These are phyloP conservation scores for Corythoichthys intestinalis DNA, from an alignment of 2,113 vertebrate genomes.

Conservation along the genomic window DNA sequence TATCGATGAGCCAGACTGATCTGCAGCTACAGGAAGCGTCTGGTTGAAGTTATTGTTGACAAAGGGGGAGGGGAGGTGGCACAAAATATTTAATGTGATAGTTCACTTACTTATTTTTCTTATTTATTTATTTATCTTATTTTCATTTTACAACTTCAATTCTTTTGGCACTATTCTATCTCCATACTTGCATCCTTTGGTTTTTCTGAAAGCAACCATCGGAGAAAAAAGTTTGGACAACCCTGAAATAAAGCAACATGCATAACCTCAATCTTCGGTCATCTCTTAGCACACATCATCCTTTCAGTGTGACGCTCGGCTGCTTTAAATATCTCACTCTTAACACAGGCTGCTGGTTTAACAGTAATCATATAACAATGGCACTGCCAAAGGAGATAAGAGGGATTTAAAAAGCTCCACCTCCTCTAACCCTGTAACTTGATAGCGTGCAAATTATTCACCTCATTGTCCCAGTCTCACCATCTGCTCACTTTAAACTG, in stretches of 20 bases:
- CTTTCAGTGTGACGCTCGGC: background rate
- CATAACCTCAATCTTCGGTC: background rate
- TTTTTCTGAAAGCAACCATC: no score
- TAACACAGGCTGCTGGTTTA: conserved; percentile 14
- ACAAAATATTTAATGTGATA: no score
- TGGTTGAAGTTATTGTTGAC: no score
- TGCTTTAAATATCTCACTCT: conserved; percentile 2
- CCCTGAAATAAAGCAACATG: background rate
- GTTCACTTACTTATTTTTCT: no score
- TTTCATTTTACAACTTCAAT: no score
- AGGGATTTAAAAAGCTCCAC: conserved; percentile 35
- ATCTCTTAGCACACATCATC: background rate
- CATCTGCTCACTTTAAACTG: conserved; percentile 48
- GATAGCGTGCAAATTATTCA: conserved; percentile 40
- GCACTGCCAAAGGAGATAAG: conserved; percentile 38
- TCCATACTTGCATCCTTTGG: no score
- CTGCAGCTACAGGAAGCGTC: no score
- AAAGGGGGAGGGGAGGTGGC: no score
- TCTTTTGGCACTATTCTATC: no score
- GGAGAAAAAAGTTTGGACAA: no score
- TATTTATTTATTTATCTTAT: no score
- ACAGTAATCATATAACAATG: conserved; percentile 36
- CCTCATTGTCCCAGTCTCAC: conserved; percentile 43
- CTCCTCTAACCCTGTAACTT: conserved; percentile 38
- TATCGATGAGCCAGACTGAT: no score